Evolutionary conservation across 2,797 vertebrate genomes (phyloP), one percentile per base, ranked within the genome.

Genomic region (Pteronotus mesoamericanus): DNA sequence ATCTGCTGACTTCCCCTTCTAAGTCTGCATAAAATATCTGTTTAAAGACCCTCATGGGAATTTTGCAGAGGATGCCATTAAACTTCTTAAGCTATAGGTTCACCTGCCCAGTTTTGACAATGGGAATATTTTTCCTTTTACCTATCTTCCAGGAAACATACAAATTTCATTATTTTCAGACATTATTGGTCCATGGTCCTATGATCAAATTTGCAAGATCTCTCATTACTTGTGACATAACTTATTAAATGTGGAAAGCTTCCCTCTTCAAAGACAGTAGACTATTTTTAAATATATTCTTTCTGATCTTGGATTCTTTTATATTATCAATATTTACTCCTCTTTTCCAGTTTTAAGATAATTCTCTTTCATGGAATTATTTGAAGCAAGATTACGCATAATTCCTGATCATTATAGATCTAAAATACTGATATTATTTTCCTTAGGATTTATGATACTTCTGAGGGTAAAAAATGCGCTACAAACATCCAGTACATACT

Each of bases 391-490:
- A 48, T 4, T 83, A 26, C 37, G 3, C 39, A 66, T 78, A 90
- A 85, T 44, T 32, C 16, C 22, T 24, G 2, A 66, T 24, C 11
- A 48, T 72, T 61, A 48, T 34, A 84, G 57, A 86, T 69, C 37
- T 93, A 91, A 94, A 92, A 55, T 77, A 66, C 22, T 44, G 64
- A 71, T 6, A 72, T 75, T 48, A 19, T 37, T 96, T 84, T 95
- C 32, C 68, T 68, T 78, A 42, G 34, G 66, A 78, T 66, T 77
- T 61, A 96, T 29, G 34, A 61, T 89, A 80, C n/a, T 59, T 86
- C 75, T 3, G 44, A 75, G 34, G 16, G 6, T 11, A 51, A 22
- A 69, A 68, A 71, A 82, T 19, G 26, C 2, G n/a, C 93, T 78
- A 59, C 86, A 89, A 91, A 55, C 22, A 86, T 34, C 66, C 29